Conservation (phyloP, 2,888 invertebrate species). For the Therioaphis trifolii region DNA sequence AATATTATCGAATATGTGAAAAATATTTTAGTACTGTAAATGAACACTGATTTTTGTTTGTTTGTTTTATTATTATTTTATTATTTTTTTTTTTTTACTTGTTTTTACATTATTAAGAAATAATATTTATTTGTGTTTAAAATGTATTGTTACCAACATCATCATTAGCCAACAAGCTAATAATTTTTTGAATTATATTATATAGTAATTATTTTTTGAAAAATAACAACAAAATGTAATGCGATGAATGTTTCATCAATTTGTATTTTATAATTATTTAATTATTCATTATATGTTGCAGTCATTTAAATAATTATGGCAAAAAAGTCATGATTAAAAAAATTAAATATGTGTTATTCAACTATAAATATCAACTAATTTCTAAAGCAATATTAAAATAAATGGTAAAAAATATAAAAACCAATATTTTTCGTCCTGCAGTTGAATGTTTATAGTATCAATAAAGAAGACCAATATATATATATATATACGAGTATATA, state of each 20-base stretch:
- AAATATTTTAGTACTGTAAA: constrained; percentile 18
- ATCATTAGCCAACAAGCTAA: constrained; percentile 22
- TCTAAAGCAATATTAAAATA: too few species aligned
- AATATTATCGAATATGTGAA: constrained; percentile 38
- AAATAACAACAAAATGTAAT: constrained; percentile 34
- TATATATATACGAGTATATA: too few species aligned
- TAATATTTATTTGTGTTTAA: constrained; percentile 41
- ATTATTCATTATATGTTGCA: not conserved
- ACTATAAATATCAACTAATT: too few species aligned
- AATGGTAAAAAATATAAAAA: too few species aligned
- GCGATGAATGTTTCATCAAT: not conserved
- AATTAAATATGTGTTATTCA: too few species aligned
- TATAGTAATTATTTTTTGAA: constrained; percentile 14
- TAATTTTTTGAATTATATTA: constrained; percentile 42
- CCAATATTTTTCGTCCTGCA: too few species aligned
- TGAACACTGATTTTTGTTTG: constrained; percentile 31
- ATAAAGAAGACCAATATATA: too few species aligned
- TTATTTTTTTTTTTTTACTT: constrained; percentile 55
- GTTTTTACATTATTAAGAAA: constrained; percentile 43
- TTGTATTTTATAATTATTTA: not conserved
- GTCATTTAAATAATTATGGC: not conserved
- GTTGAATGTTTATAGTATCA: too few species aligned
- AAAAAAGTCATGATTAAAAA: too few species aligned
- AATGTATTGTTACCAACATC: constrained; percentile 42
- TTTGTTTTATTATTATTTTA: too few species aligned